phyloP scores from a whole-genome alignment of 2,797 vertebrate genomes.

The Cynodonichthys magdalenae region DNA sequence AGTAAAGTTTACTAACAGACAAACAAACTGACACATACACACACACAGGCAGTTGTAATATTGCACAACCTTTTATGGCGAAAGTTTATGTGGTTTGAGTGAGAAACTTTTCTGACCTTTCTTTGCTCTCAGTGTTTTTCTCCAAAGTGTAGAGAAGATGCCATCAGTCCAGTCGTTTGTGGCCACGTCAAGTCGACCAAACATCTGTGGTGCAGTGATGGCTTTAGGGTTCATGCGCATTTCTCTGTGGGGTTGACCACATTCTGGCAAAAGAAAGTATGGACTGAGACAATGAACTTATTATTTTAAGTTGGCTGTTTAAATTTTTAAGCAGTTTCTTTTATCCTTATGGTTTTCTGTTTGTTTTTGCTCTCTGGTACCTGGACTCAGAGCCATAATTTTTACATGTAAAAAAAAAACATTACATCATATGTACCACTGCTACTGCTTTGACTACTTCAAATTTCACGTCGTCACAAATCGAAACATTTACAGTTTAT shows the following conservation, averaged over 20 bases:
- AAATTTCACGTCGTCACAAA: neutral
- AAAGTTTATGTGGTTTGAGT: neutral
- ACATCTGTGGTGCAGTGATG: conserved; percentile 97
- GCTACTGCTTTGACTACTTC: neutral
- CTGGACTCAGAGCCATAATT: neutral
- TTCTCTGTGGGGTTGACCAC: conserved; percentile 92
- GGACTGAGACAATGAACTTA: neutral
- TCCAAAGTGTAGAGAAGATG: conserved; percentile 96
- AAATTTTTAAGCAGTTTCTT: neutral
- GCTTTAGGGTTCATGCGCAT: conserved; percentile 99
- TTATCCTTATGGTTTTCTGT: neutral
- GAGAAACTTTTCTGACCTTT: conserved; percentile 79
- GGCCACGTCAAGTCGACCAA: conserved; percentile 92
- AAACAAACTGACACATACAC: no score
- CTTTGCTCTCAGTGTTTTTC: conserved; percentile 93
- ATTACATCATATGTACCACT: no score
- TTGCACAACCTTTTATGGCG: no score
- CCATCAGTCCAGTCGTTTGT: conserved; percentile 99
- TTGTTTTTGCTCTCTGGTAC: neutral
- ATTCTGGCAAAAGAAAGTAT: conserved; percentile 75
- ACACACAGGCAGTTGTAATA: no score
- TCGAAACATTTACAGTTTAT: neutral
- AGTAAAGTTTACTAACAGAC: no score
- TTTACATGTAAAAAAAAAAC: neutral
- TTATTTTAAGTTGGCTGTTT: neutral